Conservation (phyloP, 1,140 invertebrate genomes). For the Bombus impatiens region DNA sequence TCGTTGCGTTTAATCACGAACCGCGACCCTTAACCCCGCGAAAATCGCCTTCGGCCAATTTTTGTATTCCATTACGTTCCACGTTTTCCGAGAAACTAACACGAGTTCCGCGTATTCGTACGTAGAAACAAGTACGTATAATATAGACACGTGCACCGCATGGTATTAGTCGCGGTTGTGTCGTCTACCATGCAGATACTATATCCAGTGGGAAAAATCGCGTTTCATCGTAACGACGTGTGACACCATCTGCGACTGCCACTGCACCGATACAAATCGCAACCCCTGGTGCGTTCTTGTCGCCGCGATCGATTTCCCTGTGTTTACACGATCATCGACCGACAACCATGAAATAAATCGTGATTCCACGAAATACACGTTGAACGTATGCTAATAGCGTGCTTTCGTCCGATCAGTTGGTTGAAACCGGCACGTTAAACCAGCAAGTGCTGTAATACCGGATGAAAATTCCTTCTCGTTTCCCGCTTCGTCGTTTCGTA, state of each 20-base stretch:
- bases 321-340: conserved; percentile 21
- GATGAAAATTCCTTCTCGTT: neutral
- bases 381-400: neutral
- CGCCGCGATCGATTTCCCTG: conserved; percentile 1
- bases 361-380: neutral
- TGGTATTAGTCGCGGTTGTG: conserved; percentile 28
- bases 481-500: neutral
- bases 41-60: conserved; percentile 15
- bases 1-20: conserved; percentile 36
- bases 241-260: conserved; percentile 38
- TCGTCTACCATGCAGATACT: neutral
- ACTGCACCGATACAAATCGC: conserved; percentile 27
- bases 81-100: neutral
- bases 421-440: too few species aligned
- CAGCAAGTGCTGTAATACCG: neutral
- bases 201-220: conserved; percentile 4
- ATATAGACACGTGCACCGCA: neutral
- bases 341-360: conserved; percentile 12
- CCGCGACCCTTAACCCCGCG: neutral
- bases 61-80: conserved; percentile 49
- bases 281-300: neutral
- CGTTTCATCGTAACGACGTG: conserved; percentile 35
- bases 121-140: neutral
- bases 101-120: neutral
- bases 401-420: too few species aligned